Evolutionary conservation across 1,140 invertebrate genomes (phyloP).

Genomic region (Bombus confusus): DNA sequence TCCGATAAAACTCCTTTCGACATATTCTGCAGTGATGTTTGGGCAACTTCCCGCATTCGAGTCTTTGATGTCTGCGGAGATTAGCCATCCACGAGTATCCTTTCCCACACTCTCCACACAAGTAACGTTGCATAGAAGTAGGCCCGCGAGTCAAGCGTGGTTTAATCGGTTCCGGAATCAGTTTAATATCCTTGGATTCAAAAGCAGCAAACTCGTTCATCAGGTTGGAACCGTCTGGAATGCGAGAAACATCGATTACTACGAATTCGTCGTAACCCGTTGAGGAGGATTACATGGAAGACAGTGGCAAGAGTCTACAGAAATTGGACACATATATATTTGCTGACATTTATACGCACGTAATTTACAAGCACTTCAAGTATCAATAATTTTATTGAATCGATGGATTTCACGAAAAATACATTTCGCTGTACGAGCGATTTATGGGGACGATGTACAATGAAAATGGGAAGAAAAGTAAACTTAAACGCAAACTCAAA

Average conservation of each 20-base stretch:
- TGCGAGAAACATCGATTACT: conserved; percentile 34
- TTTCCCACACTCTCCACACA: conserved; percentile 71
- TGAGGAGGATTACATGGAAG: background rate
- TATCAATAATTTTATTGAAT: conserved; percentile 41
- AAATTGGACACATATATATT: background rate
- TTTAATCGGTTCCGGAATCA: background rate
- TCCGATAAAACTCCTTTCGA: conserved; percentile 65
- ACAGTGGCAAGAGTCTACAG: too few relatives aligned
- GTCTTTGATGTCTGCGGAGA: conserved; percentile 76
- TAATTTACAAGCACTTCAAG: background rate
- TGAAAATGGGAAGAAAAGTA: background rate
- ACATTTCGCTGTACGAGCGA: conserved; percentile 12
- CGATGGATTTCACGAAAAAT: conserved; percentile 22
- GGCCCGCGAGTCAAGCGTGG: background rate
- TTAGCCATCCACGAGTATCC: conserved; percentile 70
- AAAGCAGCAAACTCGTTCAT: conserved; percentile 11
- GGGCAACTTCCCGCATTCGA: conserved; percentile 79
- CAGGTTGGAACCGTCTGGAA: conserved; percentile 37
- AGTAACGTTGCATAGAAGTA: conserved; percentile 49
- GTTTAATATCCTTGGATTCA: background rate
- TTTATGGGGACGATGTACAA: too few relatives aligned
- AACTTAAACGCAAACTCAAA: background rate
- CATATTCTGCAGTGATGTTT: conserved; percentile 76
- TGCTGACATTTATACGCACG: background rate
- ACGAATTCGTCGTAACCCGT: background rate